These are phyloP conservation scores for Lamellibrachia satsuma DNA, from an alignment of 2,888 invertebrate genomes.

Conservation along the genomic window DNA sequence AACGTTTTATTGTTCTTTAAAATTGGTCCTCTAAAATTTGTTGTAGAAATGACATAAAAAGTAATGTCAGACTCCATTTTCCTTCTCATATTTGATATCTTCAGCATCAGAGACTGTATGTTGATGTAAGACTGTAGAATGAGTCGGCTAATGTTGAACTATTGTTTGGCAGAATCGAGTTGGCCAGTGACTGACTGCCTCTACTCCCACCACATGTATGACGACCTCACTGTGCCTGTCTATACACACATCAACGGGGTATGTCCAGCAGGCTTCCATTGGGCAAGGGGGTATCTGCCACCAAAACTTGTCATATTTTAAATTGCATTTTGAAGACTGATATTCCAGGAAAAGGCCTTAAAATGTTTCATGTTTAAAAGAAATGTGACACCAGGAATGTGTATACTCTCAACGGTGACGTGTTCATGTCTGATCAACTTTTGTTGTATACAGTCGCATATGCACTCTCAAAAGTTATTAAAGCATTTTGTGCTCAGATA, in stretches of 20 bases:
- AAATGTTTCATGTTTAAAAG: background rate
- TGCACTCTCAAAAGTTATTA: too few relatives aligned
- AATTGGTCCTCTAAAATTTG: background rate
- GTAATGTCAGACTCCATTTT: background rate
- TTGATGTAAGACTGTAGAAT: background rate
- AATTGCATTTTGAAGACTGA: background rate
- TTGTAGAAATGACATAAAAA: background rate
- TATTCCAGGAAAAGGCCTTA: background rate
- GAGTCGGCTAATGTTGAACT: background rate
- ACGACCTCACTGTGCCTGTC: conserved; percentile 76
- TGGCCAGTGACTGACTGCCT: conserved; percentile 37
- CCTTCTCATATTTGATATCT: background rate
- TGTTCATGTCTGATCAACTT: too few relatives aligned
- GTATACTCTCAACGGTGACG: too few relatives aligned
- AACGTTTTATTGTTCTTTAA: background rate
- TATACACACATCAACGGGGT: conserved; percentile 96
- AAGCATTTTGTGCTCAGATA: too few relatives aligned
- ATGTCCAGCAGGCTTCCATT: conserved; percentile 52
- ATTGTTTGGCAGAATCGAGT: conserved; percentile 31
- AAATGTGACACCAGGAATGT: background rate
- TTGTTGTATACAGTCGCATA: too few relatives aligned
- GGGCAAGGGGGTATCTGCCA: background rate
- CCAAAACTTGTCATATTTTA: background rate
- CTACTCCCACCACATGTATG: conserved; percentile 46
- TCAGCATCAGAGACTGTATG: background rate